Evolutionary conservation across 2,797 vertebrate genomes (phyloP), one percentile per base, ranked within the genome.

Genomic region (Craterocephalus amniculus): DNA sequence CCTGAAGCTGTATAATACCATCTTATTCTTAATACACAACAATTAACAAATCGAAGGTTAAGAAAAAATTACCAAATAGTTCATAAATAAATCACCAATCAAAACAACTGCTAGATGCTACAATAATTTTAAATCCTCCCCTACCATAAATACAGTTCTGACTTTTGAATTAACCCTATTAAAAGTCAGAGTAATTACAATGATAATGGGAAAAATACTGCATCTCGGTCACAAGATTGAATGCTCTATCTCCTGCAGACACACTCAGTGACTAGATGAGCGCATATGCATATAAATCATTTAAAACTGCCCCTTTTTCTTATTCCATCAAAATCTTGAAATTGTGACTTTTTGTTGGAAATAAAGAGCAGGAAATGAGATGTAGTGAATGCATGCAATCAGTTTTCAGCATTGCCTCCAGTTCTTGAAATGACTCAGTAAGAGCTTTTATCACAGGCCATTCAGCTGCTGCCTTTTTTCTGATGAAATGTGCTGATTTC

Each of bases 301-400:
- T 70, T 69, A 49, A 32, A 74, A 66, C 43, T n/a, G 24, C 10
- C 22, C 16, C 40, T 18, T 32, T 57, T 57, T 66, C 35, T 66
- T 57, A 65, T 63, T 61, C 55, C 35, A 59, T 80, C 6, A 71
- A 81, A 85, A 85, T 70, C 76, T 49, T 73, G 38, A 65, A 85
- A 84, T 80, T 77, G 26, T 72, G 51, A 63, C 62, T 74, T 89
- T 87, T 83, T 83, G 67, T 87, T 57, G 22, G 57, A 76, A 81
- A 86, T 77, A 86, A 90, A 89, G 67, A 63, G 73, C 76, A 83
- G 87, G 85, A 89, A 91, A 90, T 88, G 80, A 85, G 80, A 88
- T 79, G 87, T 81, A 84, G 69, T 86, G 89, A 91, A 90, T 91
- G 83, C 86, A 81, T 80, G 87, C 80, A 92, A 91, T 93, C 88